These are phyloP conservation scores for Pantherophis vulpinus DNA, from an alignment of 2,797 vertebrate genomes.

Conservation along the genomic window DNA sequence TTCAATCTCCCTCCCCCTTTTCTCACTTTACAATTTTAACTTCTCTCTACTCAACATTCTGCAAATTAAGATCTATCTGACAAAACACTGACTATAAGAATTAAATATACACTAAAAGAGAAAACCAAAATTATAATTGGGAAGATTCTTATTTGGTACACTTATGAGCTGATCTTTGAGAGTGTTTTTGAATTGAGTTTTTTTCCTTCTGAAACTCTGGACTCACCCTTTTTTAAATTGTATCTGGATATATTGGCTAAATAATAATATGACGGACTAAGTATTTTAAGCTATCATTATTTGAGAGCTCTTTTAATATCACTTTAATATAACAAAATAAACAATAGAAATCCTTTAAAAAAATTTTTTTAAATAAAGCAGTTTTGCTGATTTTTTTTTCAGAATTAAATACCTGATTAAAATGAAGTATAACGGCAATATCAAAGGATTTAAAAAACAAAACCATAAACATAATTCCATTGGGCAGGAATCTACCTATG, in stretches of 20 bases:
- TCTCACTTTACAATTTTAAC: neutral
- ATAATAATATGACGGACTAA: neutral
- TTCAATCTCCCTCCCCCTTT: neutral
- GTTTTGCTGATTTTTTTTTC: neutral
- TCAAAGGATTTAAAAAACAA: neutral
- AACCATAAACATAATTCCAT: neutral
- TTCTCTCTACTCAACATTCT: neutral
- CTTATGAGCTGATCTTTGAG: neutral
- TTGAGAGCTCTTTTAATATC: neutral
- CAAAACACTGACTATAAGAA: neutral
- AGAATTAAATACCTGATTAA: neutral
- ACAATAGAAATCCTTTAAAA: neutral
- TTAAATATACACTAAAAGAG: neutral
- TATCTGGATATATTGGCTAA: neutral
- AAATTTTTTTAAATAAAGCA: neutral
- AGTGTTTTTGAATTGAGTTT: neutral
- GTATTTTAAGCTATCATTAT: neutral
- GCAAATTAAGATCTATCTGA: neutral
- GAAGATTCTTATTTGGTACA: neutral
- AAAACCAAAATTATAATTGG: neutral
- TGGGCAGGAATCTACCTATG: neutral
- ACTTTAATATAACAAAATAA: neutral
- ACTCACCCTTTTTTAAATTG: neutral
- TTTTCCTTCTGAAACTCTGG: neutral
- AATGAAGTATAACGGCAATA: neutral